A percentile compares a stretch with the other conserved stretches of the same genome.
These are phyloP conservation scores for Microcebus griseorufus DNA, from an alignment of 2,113 vertebrate genomes.

Conservation along the genomic window DNA sequence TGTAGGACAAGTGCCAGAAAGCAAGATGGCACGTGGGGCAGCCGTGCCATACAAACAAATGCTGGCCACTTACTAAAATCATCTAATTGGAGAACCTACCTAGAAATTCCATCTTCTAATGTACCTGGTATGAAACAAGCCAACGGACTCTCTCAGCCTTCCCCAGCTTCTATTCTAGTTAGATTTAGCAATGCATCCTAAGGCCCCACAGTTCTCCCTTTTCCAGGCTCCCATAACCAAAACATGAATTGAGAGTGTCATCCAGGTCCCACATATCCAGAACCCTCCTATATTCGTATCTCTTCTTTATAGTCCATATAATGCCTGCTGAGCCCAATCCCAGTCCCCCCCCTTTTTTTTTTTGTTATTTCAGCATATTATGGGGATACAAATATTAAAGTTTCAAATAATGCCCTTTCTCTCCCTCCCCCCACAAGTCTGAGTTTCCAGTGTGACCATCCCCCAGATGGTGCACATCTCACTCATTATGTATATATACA, in stretches of 20 bases:
- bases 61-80: neutral
- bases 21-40: neutral
- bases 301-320: neutral
- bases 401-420: no score
- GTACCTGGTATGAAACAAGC: neutral
- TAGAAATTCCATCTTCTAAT: slow-evolving; percentile 11
- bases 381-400: no score
- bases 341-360: no score
- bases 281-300: neutral
- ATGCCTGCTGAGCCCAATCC: neutral
- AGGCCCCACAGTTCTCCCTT: neutral
- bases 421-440: no score
- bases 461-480: no score
- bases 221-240: neutral
- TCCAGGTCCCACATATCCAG: neutral
- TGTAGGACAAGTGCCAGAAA: slow-evolving; percentile 6
- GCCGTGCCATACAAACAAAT: neutral
- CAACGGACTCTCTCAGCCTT: neutral
- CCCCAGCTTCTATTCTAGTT: neutral
- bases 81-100: neutral
- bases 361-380: no score
- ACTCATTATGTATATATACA: no score
- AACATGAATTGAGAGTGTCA: neutral
- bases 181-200: neutral
- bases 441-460: no score